Conservation (phyloP, 2,797 vertebrate species). For the Hafferia zeledoni region DNA sequence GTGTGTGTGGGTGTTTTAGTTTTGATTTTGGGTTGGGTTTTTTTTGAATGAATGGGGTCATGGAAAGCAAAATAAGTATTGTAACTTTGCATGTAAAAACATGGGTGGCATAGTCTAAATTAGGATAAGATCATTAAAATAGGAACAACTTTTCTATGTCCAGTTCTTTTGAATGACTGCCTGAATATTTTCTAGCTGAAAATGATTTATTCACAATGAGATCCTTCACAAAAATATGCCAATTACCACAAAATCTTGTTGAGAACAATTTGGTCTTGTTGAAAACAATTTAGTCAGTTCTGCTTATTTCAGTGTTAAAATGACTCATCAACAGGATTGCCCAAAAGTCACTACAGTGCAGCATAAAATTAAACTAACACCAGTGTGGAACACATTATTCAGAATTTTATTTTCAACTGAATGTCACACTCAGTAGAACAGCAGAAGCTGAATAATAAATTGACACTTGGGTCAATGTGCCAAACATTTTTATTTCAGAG, state of each 20-base stretch:
- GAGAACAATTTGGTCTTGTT: background rate
- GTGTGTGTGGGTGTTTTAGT: background rate
- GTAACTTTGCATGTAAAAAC: background rate
- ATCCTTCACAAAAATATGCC: background rate
- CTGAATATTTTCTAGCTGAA: background rate
- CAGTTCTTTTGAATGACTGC: background rate
- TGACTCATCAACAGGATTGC: background rate
- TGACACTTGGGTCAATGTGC: background rate
- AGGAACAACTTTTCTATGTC: background rate
- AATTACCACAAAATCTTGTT: background rate
- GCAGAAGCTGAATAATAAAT: background rate
- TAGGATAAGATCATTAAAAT: background rate
- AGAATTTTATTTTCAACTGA: background rate
- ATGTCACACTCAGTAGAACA: background rate
- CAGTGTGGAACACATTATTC: background rate
- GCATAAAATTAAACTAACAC: background rate
- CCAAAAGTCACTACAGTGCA: background rate
- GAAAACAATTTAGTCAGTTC: background rate
- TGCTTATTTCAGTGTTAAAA: background rate
- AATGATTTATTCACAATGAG: background rate
- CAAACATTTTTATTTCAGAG: background rate
- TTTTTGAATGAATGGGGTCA: background rate
- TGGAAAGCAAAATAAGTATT: constrained; percentile 41
- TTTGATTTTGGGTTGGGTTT: background rate
- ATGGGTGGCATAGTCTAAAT: background rate